phyloP scores from a whole-genome alignment of 2,888 invertebrate genomes.

The Malachius bipustulatus region DNA sequence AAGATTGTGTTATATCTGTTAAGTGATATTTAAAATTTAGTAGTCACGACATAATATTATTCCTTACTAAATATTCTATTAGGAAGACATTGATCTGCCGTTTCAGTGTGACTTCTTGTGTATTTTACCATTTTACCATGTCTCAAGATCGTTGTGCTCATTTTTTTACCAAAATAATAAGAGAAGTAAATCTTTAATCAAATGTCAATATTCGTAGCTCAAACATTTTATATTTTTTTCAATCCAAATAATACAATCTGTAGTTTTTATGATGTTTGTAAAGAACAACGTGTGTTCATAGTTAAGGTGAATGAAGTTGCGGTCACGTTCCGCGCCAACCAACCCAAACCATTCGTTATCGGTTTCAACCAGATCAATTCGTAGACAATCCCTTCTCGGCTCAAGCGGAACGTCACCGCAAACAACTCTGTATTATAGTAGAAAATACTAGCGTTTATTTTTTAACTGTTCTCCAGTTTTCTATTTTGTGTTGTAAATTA shows the following conservation, averaged over 20 bases:
- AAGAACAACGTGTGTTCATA: slow-evolving; percentile 30
- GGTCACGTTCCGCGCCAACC: no score
- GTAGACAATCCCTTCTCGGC: slow-evolving; percentile 23
- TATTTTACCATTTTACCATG: slow-evolving; percentile 14
- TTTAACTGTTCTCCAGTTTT: slow-evolving; percentile 22
- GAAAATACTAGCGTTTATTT: slow-evolving; percentile 18
- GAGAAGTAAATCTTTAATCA: slow-evolving; percentile 29
- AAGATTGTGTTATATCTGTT: background rate
- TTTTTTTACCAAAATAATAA: slow-evolving; percentile 31
- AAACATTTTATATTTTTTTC: slow-evolving; percentile 35
- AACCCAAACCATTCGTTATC: no score
- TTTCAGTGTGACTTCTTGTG: background rate
- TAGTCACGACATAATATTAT: no score
- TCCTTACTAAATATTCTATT: no score
- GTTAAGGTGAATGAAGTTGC: no score
- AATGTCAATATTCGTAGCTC: slow-evolving; percentile 39
- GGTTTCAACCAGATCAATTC: slow-evolving; percentile 18
- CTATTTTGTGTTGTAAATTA: slow-evolving; percentile 28
- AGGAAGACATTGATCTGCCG: no score
- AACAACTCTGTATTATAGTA: slow-evolving; percentile 21
- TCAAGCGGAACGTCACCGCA: slow-evolving; percentile 21
- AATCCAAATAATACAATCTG: slow-evolving; percentile 28
- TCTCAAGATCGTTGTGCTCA: slow-evolving; percentile 30
- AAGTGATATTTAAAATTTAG: no score
- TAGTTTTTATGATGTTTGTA: slow-evolving; percentile 29